These are phyloP conservation scores for Coenonympha glycerion DNA, from an alignment of 2,888 invertebrate species.

Conservation along the genomic window DNA sequence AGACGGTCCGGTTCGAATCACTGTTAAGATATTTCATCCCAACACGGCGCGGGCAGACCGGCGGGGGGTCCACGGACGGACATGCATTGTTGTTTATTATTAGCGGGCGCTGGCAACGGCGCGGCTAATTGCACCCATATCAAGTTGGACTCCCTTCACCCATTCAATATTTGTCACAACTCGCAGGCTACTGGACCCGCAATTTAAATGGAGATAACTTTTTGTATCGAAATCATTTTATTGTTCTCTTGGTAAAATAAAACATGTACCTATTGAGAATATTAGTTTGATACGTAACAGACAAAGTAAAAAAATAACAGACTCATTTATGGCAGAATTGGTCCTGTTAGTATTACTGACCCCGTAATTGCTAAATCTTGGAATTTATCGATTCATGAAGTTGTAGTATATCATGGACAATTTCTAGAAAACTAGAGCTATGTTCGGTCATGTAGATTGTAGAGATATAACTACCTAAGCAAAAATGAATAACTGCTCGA, in stretches of 20 bases:
- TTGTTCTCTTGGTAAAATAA: slow-evolving; percentile 29
- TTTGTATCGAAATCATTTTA: slow-evolving; percentile 14
- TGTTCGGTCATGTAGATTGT: no score
- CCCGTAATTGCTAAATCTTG: no score
- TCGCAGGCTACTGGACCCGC: slow-evolving; percentile 12
- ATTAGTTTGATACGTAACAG: no score
- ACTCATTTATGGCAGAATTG: no score
- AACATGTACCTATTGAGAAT: no score
- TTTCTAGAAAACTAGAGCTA: no score
- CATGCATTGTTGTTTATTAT: slow-evolving; percentile 24
- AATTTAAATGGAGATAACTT: slow-evolving; percentile 15
- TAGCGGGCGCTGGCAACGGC: slow-evolving; percentile 15
- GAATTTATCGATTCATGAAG: no score
- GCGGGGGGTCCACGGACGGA: slow-evolving; percentile 18
- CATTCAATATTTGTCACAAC: slow-evolving; percentile 25
- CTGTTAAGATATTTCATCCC: slow-evolving; percentile 20
- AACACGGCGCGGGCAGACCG: slow-evolving; percentile 14
- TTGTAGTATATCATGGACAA: no score
- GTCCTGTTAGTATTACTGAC: no score
- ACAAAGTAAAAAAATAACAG: no score
- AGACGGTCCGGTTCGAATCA: slow-evolving; percentile 16
- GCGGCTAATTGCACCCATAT: slow-evolving; percentile 24
- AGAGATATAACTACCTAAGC: no score
- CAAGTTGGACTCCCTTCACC: slow-evolving; percentile 18
- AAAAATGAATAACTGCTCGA: no score